phyloP scores from a whole-genome alignment of 2,113 vertebrate genomes.

The Lamprotornis superbus region DNA sequence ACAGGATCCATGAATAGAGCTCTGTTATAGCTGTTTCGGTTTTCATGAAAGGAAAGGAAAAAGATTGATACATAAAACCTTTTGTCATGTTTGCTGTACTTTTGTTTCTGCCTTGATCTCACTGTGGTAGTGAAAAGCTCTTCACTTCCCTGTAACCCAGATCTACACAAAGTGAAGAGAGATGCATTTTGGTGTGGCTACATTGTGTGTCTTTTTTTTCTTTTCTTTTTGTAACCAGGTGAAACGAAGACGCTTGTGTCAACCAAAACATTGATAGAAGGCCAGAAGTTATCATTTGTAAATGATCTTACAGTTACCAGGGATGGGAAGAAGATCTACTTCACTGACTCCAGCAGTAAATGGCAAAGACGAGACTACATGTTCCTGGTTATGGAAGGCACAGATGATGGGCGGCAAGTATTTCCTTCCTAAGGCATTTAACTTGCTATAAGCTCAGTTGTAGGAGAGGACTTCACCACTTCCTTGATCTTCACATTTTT shows the following conservation, averaged over 20 bases:
- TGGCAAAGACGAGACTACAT: constrained; percentile 92
- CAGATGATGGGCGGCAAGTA: constrained; percentile 89
- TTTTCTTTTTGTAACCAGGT: constrained; percentile 69
- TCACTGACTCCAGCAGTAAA: constrained; percentile 94
- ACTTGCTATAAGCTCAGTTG: not conserved
- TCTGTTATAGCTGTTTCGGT: not conserved
- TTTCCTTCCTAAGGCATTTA: not conserved
- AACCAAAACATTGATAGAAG: constrained; percentile 78
- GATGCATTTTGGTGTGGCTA: not conserved
- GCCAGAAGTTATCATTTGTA: constrained; percentile 88
- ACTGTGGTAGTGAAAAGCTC: not conserved
- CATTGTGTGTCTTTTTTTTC: not conserved
- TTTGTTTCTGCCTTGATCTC: not conserved
- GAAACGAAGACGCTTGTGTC: constrained; percentile 78
- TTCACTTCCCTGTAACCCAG: not conserved
- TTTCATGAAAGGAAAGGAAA: not conserved
- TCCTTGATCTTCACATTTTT: not conserved
- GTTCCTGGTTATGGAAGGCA: constrained; percentile 90
- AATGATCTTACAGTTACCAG: constrained; percentile 89
- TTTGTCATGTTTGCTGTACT: not conserved
- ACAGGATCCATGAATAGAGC: not conserved
- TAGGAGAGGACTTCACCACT: not conserved
- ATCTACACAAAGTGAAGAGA: not conserved
- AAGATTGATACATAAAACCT: not conserved
- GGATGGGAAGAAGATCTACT: constrained; percentile 93